These are phyloP conservation scores for Heliconius eleuchia DNA, from an alignment of 1,140 invertebrate species.

Conservation along the genomic window DNA sequence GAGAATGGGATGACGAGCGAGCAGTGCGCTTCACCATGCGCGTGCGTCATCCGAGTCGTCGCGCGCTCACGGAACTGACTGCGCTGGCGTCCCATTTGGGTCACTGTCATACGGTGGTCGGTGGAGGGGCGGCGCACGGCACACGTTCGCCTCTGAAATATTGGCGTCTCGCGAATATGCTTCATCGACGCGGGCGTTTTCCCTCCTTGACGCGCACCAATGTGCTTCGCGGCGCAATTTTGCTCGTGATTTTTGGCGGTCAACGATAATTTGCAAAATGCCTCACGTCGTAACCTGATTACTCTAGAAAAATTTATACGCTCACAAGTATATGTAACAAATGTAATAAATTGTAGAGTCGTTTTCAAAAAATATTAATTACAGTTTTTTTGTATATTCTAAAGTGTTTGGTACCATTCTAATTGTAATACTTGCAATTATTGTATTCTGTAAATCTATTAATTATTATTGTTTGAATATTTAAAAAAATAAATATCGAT, in stretches of 20 bases:
- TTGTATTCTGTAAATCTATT: no score
- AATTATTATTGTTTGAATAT: no score
- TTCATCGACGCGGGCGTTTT: constrained; percentile 61
- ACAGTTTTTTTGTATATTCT: no score
- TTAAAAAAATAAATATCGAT: neutral
- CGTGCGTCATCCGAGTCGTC: constrained; percentile 49
- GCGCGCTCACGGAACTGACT: constrained; percentile 77
- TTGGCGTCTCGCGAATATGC: constrained; percentile 76
- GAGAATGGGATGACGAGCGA: constrained; percentile 48
- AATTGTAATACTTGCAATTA: no score
- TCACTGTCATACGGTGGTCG: constrained; percentile 77
- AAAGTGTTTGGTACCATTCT: no score
- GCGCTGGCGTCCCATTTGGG: constrained; percentile 78
- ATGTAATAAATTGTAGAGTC: no score
- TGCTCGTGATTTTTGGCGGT: constrained; percentile 50
- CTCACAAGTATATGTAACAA: neutral
- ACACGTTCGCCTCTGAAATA: constrained; percentile 77
- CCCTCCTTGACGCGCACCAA: constrained; percentile 50
- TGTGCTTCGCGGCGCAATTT: constrained; percentile 55
- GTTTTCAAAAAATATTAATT: no score
- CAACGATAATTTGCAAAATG: constrained; percentile 27
- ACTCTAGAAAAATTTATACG: constrained; percentile 17
- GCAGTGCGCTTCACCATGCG: constrained; percentile 36
- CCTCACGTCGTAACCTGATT: constrained; percentile 27
- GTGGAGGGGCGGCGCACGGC: constrained; percentile 68